A percentile compares a stretch with the other conserved stretches of the same genome.
Conservation (phyloP, 2,113 vertebrate species). For the Aegotheles bennettii region DNA sequence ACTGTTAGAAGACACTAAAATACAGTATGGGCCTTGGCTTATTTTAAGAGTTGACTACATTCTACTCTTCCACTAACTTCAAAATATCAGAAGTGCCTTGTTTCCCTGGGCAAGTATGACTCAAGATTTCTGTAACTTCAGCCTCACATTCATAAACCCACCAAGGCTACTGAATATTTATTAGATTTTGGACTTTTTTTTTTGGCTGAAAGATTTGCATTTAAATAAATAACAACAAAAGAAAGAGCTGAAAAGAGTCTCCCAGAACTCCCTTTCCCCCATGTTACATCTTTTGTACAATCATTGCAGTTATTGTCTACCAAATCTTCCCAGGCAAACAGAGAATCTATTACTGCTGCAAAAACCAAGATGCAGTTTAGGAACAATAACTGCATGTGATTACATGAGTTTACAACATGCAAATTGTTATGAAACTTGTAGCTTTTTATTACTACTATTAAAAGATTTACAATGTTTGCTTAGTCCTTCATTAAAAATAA, state of each 20-base stretch:
- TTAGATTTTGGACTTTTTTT: neutral
- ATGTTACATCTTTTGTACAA: neutral
- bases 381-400: neutral
- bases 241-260: conserved; percentile 3
- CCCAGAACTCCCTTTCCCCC: neutral
- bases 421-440: neutral
- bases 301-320: neutral
- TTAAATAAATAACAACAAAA: conserved; percentile 50
- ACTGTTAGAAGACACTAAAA: neutral
- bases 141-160: neutral
- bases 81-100: neutral
- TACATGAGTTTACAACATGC: neutral
- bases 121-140: neutral
- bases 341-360: neutral
- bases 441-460: neutral
- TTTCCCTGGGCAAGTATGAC: neutral
- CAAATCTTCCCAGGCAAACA: conserved; percentile 29
- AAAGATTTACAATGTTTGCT: neutral
- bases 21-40: neutral
- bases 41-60: neutral
- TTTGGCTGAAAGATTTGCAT: conserved; percentile 19
- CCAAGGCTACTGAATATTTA: conserved; percentile 25
- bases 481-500: neutral
- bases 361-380: neutral
- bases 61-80: neutral